These are phyloP conservation scores for Neodiprion virginianus DNA, from an alignment of 1,140 invertebrate genomes.

Conservation along the genomic window DNA sequence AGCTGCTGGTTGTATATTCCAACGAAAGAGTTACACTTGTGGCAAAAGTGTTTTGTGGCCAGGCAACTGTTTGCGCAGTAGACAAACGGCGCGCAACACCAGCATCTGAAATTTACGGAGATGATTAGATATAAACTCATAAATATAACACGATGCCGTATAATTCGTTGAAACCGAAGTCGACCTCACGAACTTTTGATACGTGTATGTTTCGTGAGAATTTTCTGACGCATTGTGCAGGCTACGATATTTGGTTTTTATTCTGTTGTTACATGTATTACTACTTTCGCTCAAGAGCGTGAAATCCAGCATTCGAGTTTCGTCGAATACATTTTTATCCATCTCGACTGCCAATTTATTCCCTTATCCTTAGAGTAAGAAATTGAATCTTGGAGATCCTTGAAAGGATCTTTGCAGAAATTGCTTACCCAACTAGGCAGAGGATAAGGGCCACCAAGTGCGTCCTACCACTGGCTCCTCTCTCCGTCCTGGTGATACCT, in stretches of 20 bases:
- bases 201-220: too few species aligned
- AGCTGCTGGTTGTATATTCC: slow-evolving; percentile 26
- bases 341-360: too few species aligned
- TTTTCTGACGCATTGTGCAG: too few species aligned
- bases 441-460: slow-evolving; percentile 67
- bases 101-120: slow-evolving; percentile 36
- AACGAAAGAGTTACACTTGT: slow-evolving; percentile 36
- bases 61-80: slow-evolving; percentile 39
- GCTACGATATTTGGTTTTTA: too few species aligned
- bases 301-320: too few species aligned
- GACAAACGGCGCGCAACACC: slow-evolving; percentile 34
- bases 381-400: too few species aligned
- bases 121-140: slow-evolving; percentile 18
- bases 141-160: background rate
- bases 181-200: too few species aligned
- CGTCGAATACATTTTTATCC: too few species aligned
- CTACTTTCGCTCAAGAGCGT: too few species aligned
- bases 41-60: slow-evolving; percentile 40
- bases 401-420: too few species aligned
- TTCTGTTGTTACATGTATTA: too few species aligned
- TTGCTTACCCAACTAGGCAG: slow-evolving; percentile 64
- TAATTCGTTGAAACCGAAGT: background rate
- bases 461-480: slow-evolving; percentile 63
- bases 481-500: slow-evolving; percentile 59
- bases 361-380: background rate